Evolutionary conservation across 1,140 invertebrate genomes (phyloP).

Genomic region (Drosophila tristis): DNA sequence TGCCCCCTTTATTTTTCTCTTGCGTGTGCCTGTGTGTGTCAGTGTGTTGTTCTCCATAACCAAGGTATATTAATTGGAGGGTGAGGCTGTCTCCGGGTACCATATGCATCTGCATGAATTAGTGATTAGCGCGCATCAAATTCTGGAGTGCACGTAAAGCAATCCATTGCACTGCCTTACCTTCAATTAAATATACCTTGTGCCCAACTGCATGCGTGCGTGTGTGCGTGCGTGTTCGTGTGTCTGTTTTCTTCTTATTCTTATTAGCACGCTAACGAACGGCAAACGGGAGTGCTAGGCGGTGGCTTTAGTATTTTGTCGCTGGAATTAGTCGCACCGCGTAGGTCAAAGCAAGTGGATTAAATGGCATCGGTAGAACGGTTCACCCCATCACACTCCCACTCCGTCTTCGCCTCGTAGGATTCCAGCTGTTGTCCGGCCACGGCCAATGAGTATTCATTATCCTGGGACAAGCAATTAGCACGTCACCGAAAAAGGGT

Average conservation of each 20-base stretch:
- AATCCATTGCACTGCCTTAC: too few species aligned
- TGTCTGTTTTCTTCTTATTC: conserved; percentile 37
- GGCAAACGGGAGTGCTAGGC: conserved; percentile 31
- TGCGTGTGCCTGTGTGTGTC: background rate
- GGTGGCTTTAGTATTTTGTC: conserved; percentile 65
- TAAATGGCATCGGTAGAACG: conserved; percentile 53
- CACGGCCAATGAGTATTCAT: conserved; percentile 46
- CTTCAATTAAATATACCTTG: too few species aligned
- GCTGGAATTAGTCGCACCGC: conserved; percentile 69
- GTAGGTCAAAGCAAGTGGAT: conserved; percentile 78
- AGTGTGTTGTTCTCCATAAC: background rate
- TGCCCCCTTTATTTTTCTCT: background rate
- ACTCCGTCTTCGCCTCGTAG: background rate
- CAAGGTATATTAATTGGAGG: too few species aligned
- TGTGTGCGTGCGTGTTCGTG: conserved; percentile 26
- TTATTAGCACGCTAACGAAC: conserved; percentile 73
- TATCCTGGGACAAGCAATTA: conserved; percentile 71
- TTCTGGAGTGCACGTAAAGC: too few species aligned
- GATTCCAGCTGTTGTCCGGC: conserved; percentile 3
- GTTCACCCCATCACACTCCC: too few species aligned
- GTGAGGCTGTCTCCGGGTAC: too few species aligned
- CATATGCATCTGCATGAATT: too few species aligned
- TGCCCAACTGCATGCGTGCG: background rate
- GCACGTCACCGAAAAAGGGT: conserved; percentile 54
- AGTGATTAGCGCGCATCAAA: too few species aligned